These are phyloP conservation scores for Hyla sarda DNA, from an alignment of 2,113 vertebrate species.

Conservation along the genomic window DNA sequence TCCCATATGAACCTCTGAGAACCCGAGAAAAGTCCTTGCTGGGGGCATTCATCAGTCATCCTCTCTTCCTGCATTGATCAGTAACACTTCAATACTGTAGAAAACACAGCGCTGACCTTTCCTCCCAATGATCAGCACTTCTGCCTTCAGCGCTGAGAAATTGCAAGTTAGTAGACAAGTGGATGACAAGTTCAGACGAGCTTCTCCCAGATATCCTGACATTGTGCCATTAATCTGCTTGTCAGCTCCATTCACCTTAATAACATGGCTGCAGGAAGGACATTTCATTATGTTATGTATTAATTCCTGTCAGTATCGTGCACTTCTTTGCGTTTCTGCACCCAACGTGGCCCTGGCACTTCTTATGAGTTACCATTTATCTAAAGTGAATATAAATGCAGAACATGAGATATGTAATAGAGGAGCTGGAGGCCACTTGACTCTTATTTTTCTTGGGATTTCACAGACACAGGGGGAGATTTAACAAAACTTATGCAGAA, in stretches of 20 bases:
- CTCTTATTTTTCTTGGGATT: not conserved
- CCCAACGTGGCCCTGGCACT: not conserved
- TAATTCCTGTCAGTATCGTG: not conserved
- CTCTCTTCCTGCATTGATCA: constrained; percentile 39
- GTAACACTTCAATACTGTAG: constrained; percentile 40
- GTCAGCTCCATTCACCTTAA: constrained; percentile 41
- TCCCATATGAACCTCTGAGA: not conserved
- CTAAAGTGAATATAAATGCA: not conserved
- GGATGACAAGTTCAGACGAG: constrained; percentile 46
- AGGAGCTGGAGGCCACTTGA: not conserved
- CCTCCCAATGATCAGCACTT: constrained; percentile 33
- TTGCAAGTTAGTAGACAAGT: constrained; percentile 45
- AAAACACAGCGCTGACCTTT: constrained; percentile 48
- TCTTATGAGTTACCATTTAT: not conserved
- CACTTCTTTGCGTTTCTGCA: not conserved
- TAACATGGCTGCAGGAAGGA: constrained; percentile 49
- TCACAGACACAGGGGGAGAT: not conserved
- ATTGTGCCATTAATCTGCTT: constrained; percentile 47
- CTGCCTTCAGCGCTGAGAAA: constrained; percentile 54
- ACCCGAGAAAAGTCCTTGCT: not conserved
- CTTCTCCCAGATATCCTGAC: constrained; percentile 38
- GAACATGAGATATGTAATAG: not conserved
- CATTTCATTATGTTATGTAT: constrained; percentile 31
- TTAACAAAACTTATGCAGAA: too few relatives aligned
- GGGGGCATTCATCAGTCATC: constrained; percentile 28